A percentile compares a stretch with the other conserved stretches of the same genome.
Evolutionary conservation across 2,113 vertebrate species (phyloP).

Genomic region (Podilymbus podiceps): DNA sequence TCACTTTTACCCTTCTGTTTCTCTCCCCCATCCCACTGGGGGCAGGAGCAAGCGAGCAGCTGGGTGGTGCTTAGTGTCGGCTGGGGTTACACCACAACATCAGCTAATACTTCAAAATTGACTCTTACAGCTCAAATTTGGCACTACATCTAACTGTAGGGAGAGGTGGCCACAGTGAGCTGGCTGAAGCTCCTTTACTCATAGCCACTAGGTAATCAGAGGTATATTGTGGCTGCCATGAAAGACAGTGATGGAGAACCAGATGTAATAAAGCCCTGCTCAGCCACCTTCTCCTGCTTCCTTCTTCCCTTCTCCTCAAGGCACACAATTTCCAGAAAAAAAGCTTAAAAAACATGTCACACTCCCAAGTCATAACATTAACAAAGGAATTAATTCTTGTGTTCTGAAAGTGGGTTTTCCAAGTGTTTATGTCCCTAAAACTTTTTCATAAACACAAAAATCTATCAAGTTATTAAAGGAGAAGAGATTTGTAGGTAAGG

Average conservation of each 20-base stretch:
- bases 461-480: background rate
- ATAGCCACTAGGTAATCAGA: background rate
- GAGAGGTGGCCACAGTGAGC: background rate
- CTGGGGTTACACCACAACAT: no score
- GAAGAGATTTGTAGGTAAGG: background rate
- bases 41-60: no score
- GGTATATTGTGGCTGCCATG: background rate
- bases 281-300: background rate
- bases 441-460: background rate
- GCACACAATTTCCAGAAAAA: background rate
- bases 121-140: background rate
- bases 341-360: background rate
- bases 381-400: background rate
- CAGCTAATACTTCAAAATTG: background rate
- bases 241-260: background rate
- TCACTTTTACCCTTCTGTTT: no score
- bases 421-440: background rate
- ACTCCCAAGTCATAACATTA: background rate
- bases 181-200: background rate
- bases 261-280: background rate
- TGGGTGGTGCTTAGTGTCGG: no score
- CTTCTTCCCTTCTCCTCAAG: background rate
- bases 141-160: background rate
- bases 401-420: background rate
- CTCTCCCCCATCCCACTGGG: no score